Conservation (phyloP, 2,797 vertebrate genomes). For the Propithecus perrieri region DNA sequence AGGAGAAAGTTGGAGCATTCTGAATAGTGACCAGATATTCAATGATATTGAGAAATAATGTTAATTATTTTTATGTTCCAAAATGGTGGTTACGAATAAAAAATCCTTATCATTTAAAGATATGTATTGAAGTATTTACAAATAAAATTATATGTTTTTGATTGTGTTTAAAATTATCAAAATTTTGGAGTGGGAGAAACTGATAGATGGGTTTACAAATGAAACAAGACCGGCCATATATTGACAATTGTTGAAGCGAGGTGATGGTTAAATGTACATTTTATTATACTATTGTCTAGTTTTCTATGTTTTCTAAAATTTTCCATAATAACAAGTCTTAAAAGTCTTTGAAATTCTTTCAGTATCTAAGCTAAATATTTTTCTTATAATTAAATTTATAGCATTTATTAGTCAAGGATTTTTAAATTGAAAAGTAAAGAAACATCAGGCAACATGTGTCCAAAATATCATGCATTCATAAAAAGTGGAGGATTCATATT, state of each 20-base stretch:
- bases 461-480: neutral
- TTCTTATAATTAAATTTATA: neutral
- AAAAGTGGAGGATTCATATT: neutral
- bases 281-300: neutral
- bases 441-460: neutral
- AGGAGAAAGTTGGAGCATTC: neutral
- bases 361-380: conserved; percentile 1
- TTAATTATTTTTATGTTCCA: conserved; percentile 15
- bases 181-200: neutral
- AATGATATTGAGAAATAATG: neutral
- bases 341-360: neutral
- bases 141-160: neutral
- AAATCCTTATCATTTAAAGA: neutral
- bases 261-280: neutral
- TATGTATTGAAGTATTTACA: neutral
- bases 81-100: neutral
- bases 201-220: neutral
- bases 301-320: neutral
- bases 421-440: neutral
- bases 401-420: neutral
- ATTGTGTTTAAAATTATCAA: neutral
- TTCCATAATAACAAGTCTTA: neutral
- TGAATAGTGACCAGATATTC: neutral
- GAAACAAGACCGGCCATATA: neutral
- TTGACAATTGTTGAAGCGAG: neutral